Evolutionary conservation across 2,113 vertebrate genomes (phyloP).

Genomic region (Dermatemys mawii): DNA sequence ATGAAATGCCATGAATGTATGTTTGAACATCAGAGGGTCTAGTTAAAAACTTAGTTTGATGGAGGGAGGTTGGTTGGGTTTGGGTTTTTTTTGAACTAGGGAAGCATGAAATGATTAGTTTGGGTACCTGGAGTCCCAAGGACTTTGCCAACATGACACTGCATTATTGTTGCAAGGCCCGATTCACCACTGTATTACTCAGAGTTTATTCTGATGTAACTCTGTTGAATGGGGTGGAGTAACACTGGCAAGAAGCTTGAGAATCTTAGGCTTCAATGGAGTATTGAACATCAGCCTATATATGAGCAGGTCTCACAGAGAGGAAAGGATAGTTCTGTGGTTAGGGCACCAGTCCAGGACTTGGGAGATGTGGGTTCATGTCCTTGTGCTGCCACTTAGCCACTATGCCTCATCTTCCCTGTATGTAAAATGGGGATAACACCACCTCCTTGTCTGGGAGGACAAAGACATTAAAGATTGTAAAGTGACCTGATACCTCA

Average conservation of each 20-base stretch:
- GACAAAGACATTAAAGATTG: background rate
- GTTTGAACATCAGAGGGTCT: background rate
- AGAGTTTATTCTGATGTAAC: background rate
- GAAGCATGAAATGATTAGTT: background rate
- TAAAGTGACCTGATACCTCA: background rate
- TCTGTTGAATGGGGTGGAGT: background rate
- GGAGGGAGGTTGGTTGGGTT: background rate
- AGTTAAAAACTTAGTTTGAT: background rate
- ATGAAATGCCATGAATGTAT: background rate
- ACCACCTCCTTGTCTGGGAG: background rate
- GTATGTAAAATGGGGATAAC: background rate
- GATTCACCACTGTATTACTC: accelerated
- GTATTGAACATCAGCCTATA: background rate
- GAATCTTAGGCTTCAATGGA: background rate
- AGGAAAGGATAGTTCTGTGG: background rate
- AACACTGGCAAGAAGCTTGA: background rate
- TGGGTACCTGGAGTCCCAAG: background rate
- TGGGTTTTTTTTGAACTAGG: background rate
- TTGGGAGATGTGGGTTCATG: background rate
- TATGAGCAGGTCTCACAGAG: background rate
- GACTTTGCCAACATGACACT: background rate
- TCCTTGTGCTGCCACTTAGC: background rate
- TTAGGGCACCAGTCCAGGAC: accelerated
- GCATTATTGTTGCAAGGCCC: accelerated
- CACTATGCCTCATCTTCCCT: background rate